phyloP scores from a whole-genome alignment of 2,888 invertebrate genomes.

The Mellilla xanthometata region DNA sequence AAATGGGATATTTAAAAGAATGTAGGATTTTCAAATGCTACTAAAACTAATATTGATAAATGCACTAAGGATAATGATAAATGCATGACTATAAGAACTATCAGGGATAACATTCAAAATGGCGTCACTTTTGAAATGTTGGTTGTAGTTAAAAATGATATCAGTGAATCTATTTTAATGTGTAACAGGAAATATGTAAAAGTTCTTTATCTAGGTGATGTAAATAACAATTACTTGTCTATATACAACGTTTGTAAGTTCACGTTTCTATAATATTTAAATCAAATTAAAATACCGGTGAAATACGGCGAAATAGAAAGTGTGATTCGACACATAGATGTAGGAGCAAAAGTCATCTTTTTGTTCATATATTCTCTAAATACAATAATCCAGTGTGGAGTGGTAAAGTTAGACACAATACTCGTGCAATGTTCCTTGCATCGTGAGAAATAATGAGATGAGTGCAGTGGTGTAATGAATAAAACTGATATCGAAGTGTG shows the following conservation, averaged over 20 bases:
- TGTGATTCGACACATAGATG: conserved; percentile 72
- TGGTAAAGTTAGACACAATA: conserved; percentile 45
- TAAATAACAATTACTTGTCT: no score
- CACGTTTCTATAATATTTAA: no score
- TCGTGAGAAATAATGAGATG: conserved; percentile 50
- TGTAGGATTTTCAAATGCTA: no score
- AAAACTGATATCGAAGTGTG: conserved; percentile 57
- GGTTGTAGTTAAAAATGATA: no score
- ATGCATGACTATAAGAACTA: neutral
- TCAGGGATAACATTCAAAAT: no score
- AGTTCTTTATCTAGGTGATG: no score
- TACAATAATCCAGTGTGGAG: conserved; percentile 60
- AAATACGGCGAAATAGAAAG: conserved; percentile 70
- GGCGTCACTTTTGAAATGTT: no score
- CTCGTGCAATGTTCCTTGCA: conserved; percentile 51
- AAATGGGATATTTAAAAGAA: neutral
- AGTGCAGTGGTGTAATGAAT: conserved; percentile 52
- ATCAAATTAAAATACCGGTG: conserved; percentile 66
- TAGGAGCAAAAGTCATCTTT: conserved; percentile 73
- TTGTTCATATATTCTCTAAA: conserved; percentile 72
- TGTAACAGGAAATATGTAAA: no score
- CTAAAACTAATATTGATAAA: no score
- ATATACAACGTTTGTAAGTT: no score
- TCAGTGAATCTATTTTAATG: no score
- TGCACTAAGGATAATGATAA: neutral